Base-by-base conservation (phyloP, 2,113 vertebrate species). In the Pluvialis apricaria region DNA sequence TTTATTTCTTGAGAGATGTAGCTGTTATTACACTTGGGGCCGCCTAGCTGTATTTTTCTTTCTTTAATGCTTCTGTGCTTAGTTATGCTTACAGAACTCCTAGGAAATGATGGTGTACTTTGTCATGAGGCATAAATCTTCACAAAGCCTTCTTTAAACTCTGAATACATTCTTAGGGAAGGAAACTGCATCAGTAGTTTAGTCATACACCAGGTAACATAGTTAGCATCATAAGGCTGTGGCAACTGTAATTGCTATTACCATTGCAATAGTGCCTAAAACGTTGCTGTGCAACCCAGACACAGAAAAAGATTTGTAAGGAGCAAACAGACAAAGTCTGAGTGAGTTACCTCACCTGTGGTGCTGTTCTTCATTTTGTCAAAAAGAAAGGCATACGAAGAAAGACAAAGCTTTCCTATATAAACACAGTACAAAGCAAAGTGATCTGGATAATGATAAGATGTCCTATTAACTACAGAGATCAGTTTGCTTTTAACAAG, bases 1-100 rank as follows among this genome's bases (percentile, higher is more conserved):
- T 94, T 90, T 71, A 96, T 94, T 96, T 93, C 66, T 72, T 95
- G 82, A 90, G 79, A 94, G 76, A 94, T 94, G 64, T 86, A 92
- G 66, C 83, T 82, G 25, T 94, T 96, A 86, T 75, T 92, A 94
- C 77, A 90, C 76, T 76, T 82, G 88, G 76, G 75, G 38, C 29
- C 11, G 55, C 29, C 54, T 73, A 88, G 47, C 60, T 94, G 17
- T 42, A 90, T 96, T 97, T 97, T 94, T 95, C 38, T 95, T 96
- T 90, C 77, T 97, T 94, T 71, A 96, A 62, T 68, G 62, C 3
- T 94, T 82, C 91, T 92, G 19, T 11, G 9, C 71, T 96, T 96
- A 95, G 73, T 61, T 93, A 62, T 80, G 47, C 61, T 85, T 93
- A 90, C 21, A 78, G 54, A 66, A 91, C 44, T 94, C 42, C 80